Evolutionary conservation across 2,888 invertebrate genomes (phyloP), one percentile per base, ranked within the genome.

Genomic region (Tipula lateralis): DNA sequence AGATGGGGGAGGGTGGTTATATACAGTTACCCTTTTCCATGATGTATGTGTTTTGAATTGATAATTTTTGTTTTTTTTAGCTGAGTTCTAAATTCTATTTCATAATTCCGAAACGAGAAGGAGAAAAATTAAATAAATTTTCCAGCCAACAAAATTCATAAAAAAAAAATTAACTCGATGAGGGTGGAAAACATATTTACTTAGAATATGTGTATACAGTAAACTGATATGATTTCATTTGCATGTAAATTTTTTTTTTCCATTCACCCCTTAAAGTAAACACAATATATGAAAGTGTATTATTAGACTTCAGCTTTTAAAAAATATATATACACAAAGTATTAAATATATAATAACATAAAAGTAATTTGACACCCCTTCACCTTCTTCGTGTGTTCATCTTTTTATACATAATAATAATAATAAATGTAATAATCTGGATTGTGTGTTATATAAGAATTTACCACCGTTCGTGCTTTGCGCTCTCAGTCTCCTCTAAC

Each of bases 181-280:
- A 66, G 66, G 66, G 66, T 66, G 66, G 66, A 66, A 66, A 66
- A 66, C 66, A 66, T 66, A 66, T 66, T 66, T 66, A 66, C 66
- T 66, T 66, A 9, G 39, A 39, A 13, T 13, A 16, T 7, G 16
- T 32, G 32, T 83, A 30, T 16, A 29, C 81, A 16, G 32, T 34
- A 83, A 34, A 83, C 16, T 83, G 83, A 83, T 83, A 19, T 83
- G 83, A 83, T 83, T 83, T 83, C 83, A 83, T 83, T 83, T 83
- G 83, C 34, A 83, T 83, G 83, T 83, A 83, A 83, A 83, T 83
- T 83, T 66, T 66, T 66, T 66, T 66, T 66, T 66, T 66, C 16
- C 24, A 24, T 66, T 66, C 66, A 66, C 66, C 66, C 66, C 66
- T 66, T 24, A 66, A 66, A 66, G 19, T 66, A 24, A 44, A 44